Evolutionary conservation across 2,888 invertebrate species (phyloP).

Genomic region (Eupithecia tripunctaria): DNA sequence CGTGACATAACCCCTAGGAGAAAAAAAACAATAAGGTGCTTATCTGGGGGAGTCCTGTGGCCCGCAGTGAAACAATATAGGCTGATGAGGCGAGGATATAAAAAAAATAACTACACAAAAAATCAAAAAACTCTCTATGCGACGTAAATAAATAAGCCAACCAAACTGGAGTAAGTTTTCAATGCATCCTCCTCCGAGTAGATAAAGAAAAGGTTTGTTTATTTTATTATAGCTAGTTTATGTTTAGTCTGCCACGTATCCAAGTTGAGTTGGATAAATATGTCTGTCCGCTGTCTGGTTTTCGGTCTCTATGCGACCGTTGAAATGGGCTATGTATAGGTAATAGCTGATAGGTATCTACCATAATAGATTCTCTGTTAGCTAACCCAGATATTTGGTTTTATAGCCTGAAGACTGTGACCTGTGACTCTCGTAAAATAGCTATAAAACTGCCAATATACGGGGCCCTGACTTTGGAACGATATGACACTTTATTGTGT

Average conservation of each 20-base stretch:
- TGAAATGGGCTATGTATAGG: not conserved
- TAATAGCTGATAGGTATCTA: not conserved
- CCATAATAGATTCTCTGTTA: constrained; percentile 15
- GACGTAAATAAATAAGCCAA: no score
- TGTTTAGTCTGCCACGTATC: not conserved
- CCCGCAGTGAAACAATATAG: no score
- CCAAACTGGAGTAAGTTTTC: not conserved
- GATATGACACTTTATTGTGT: not conserved
- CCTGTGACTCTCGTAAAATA: constrained; percentile 43
- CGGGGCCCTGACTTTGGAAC: not conserved
- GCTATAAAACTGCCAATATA: constrained; percentile 38
- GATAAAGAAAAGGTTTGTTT: not conserved
- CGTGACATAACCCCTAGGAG: no score
- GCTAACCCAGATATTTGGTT: constrained; percentile 30
- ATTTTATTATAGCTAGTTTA: not conserved
- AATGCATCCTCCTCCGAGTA: not conserved
- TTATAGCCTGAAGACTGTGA: constrained; percentile 32
- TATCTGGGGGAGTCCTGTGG: no score
- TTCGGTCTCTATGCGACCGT: not conserved
- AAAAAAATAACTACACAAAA: no score
- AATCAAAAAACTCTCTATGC: no score
- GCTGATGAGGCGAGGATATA: no score
- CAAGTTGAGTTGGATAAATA: not conserved
- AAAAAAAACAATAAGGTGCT: no score
- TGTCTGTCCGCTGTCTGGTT: not conserved